Base-by-base conservation (phyloP, 2,797 vertebrate species). In the Aulostomus chinensis region DNA sequence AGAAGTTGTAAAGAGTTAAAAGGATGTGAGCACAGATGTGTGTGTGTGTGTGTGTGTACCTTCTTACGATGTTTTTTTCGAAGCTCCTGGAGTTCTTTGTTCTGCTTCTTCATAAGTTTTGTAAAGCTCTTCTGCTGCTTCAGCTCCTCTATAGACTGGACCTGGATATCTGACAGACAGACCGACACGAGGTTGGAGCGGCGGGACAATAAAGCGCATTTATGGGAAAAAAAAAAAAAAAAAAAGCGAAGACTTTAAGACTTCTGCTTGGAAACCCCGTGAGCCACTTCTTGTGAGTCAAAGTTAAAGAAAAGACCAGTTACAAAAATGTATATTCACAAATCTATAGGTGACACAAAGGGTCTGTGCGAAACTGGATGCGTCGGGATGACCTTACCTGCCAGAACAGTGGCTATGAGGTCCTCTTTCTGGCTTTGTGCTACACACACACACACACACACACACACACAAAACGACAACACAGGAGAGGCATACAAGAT, bases 41-140 rank as follows among this genome's bases (percentile, higher is more conserved):
- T 26, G 10, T 45, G 9, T 17, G 20, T 9, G 2, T 11, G 33
- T 14, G 12, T 20, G 2, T 1, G 14, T 0, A 94, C 91, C 83
- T 96, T 95, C 42, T 94, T 93, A 9, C 92, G 85, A 40, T 96
- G 92, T 51, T 95, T 95, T 78, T 92, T 93, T 2, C 47, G 80
- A 29, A 96, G 69, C 30, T 96, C 94, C 53, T 92, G 90, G 16
- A 95, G 60, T 5, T 97, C 94, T 29, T 93, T 93, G 35, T 73
- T 83, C n/a, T 96, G 94, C 22, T 93, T 94, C 76, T 91, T 93
- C 2, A 76, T 28, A 12, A 94, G 68, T 58, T 95, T 96, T 46
- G 78, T 8, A 5, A 92, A 92, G 18, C 47, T 29, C 66, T 94
- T 96, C 43, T 94, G 91, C 59, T 88, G 73, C 67, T 67, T 92